Base-by-base conservation (phyloP, 2,888 invertebrate species). In the Agrilus mali region DNA sequence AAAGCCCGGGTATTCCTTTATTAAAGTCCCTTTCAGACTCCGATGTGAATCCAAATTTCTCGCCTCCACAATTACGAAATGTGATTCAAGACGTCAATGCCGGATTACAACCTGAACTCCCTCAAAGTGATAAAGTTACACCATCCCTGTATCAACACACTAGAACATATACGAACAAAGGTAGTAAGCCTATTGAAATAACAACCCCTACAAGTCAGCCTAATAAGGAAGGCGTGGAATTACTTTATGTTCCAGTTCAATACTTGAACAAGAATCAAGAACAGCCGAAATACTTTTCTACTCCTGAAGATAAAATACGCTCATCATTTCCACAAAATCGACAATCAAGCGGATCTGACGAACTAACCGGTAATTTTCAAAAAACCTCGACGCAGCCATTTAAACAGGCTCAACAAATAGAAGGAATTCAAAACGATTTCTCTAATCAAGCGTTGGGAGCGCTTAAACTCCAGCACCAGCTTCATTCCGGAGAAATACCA, bases 191-290 rank as follows among this genome's bases (percentile, higher is more conserved):
- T 27, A 10, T 27, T 27, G 27, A 27, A 10, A 10, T 10, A 37
- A 49, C 46, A 38, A 40, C 48, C 67, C 70, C 52, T 17, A 47
- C 51, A 40, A 50, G 47, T 3, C 41, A 50, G 38, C 44, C 42
- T 2, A 58, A 55, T 27, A 59, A 60, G 53, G 80, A 82, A 62
- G 78, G 82, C 64, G 80, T 87, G 0, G 87, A 88, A 58, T 63
- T 88, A 33, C 69, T 89, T 0, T 89, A 88, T 57, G 86, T 89
- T 0, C 88, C 88, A 5, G 72, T 86, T 17, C 86, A 89, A 56
- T 78, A 83, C 1, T 62, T 86, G 16, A 46, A 45, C 51, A 77
- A 77, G 51, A 68, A 74, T 57, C 68, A 67, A 16, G 7, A 37
- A 3, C 37, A 37, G 10, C 27, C 27, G 10, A 27, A 27, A 10